These are phyloP conservation scores for Siniperca chuatsi DNA, from an alignment of 2,113 vertebrate genomes.

Conservation along the genomic window DNA sequence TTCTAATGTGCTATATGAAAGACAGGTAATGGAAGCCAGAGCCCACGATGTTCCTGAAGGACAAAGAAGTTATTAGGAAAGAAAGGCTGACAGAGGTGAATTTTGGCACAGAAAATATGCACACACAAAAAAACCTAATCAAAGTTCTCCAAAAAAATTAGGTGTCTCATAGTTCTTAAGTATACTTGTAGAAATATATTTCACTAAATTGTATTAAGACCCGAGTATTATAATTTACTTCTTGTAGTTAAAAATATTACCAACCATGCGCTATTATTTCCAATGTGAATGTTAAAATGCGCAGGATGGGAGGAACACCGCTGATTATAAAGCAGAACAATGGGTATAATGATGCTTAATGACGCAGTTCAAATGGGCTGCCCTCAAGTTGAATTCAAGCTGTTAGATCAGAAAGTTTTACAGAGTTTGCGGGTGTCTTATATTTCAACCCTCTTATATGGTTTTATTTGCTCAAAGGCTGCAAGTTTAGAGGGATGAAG, in stretches of 20 bases:
- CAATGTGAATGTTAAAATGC: slow-evolving; percentile 24
- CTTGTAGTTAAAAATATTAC: slow-evolving; percentile 24
- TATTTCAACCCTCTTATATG: slow-evolving; percentile 79
- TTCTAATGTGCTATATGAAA: slow-evolving; percentile 62
- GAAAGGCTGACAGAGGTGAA: slow-evolving; percentile 15
- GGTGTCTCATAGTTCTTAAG: no score
- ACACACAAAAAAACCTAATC: not conserved
- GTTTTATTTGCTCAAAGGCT: slow-evolving; percentile 84
- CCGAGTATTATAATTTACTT: not conserved
- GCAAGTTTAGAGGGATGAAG: slow-evolving; percentile 80
- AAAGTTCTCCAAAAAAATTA: not conserved
- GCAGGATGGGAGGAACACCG: slow-evolving; percentile 19
- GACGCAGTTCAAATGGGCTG: slow-evolving; percentile 67
- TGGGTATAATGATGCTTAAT: slow-evolving; percentile 63
- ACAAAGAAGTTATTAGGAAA: slow-evolving; percentile 40
- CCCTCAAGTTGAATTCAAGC: slow-evolving; percentile 70
- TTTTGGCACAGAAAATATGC: not conserved
- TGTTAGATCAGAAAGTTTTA: slow-evolving; percentile 75
- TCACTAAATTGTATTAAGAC: not conserved
- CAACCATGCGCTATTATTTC: slow-evolving; percentile 20
- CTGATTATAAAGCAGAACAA: slow-evolving; percentile 65
- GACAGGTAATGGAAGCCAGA: slow-evolving; percentile 56
- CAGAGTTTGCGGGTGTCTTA: slow-evolving; percentile 76
- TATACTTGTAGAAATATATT: not conserved
- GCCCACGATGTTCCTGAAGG: slow-evolving; percentile 54